Evolutionary conservation across 2,797 vertebrate genomes (phyloP).

Genomic region (Lepilemur ruficaudatus): DNA sequence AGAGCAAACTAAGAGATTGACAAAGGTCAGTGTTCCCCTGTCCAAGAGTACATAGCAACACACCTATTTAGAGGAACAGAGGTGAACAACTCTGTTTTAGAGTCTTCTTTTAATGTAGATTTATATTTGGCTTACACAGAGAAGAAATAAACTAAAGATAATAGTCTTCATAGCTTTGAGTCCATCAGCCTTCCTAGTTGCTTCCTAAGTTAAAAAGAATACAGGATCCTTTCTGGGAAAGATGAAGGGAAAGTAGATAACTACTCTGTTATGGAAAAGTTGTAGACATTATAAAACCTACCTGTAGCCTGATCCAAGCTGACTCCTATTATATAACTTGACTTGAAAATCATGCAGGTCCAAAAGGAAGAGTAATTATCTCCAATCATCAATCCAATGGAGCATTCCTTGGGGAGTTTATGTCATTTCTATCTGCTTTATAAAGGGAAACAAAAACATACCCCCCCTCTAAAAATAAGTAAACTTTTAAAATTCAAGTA

Average conservation of each 20-base stretch:
- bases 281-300: not conserved
- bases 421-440: constrained; percentile 9
- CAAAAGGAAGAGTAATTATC: constrained; percentile 1
- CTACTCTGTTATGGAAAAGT: not conserved
- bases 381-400: not conserved
- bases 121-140: not conserved
- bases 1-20: not conserved
- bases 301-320: not conserved
- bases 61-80: not conserved
- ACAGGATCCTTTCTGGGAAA: not conserved
- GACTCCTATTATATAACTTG: not conserved
- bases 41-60: not conserved
- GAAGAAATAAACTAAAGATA: not conserved
- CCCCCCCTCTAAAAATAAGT: not conserved
- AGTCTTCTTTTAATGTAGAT: not conserved
- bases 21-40: not conserved
- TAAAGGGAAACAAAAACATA: constrained; percentile 36
- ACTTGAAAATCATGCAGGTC: not conserved
- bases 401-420: not conserved
- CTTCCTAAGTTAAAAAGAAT: not conserved
- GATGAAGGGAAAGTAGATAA: not conserved
- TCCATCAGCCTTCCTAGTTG: not conserved
- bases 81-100: not conserved
- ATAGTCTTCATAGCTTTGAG: not conserved
- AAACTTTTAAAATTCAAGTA: constrained; percentile 29